These are phyloP conservation scores for Eulithis prunata DNA, from an alignment of 2,888 invertebrate species.

Conservation along the genomic window DNA sequence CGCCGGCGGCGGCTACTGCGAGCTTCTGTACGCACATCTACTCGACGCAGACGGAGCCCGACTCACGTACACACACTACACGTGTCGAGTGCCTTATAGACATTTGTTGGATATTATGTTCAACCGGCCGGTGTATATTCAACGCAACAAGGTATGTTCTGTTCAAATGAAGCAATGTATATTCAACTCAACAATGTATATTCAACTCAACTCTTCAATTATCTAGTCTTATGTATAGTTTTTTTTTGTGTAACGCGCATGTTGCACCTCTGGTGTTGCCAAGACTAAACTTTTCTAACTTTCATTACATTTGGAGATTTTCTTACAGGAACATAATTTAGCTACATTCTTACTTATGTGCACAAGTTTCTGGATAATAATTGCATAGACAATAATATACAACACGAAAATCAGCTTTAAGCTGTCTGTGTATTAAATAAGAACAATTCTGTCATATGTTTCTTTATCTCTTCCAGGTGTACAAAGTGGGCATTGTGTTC, in stretches of 20 bases:
- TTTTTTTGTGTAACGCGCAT: too few relatives aligned
- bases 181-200: slow-evolving; percentile 88
- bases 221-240: too few relatives aligned
- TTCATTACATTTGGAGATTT: too few relatives aligned
- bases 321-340: too few relatives aligned
- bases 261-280: too few relatives aligned
- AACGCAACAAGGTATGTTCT: slow-evolving; percentile 89
- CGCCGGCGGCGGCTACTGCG: slow-evolving; percentile 84
- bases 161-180: slow-evolving; percentile 91
- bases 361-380: too few relatives aligned
- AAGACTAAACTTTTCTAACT: too few relatives aligned
- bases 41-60: slow-evolving; percentile 91
- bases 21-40: slow-evolving; percentile 92
- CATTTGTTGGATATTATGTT: slow-evolving; percentile 91
- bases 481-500: slow-evolving; percentile 92
- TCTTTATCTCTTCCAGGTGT: slow-evolving; percentile 78
- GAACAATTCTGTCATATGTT: too few relatives aligned
- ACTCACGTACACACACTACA: slow-evolving; percentile 92
- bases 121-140: slow-evolving; percentile 91
- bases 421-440: too few relatives aligned
- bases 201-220: slow-evolving; percentile 89
- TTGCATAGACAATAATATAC: too few relatives aligned
- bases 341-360: too few relatives aligned
- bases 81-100: slow-evolving; percentile 89
- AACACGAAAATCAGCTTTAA: too few relatives aligned